Conservation (phyloP, 2,113 vertebrate genomes). For the Cavia porcellus region DNA sequence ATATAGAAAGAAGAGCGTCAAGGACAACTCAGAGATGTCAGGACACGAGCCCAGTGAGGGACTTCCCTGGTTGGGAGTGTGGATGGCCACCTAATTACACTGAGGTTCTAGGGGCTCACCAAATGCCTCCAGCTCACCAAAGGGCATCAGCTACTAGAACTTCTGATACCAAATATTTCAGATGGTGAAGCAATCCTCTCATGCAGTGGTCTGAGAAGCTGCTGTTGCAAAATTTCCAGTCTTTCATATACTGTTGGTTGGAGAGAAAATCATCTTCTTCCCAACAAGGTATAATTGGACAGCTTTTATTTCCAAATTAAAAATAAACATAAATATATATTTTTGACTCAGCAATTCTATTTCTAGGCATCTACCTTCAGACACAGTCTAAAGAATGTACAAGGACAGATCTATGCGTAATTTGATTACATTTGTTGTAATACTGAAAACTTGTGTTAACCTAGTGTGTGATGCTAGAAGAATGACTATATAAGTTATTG, state of each 20-base stretch:
- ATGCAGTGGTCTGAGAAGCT: background rate
- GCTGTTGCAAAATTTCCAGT: background rate
- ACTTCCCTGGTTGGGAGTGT: background rate
- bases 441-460: background rate
- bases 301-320: conserved; percentile 57
- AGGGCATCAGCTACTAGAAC: background rate
- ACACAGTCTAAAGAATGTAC: background rate
- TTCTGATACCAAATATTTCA: conserved; percentile 13
- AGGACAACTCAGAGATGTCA: background rate
- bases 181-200: background rate
- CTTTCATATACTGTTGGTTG: background rate
- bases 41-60: fast-evolving
- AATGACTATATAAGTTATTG: background rate
- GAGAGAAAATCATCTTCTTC: conserved; percentile 17
- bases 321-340: background rate
- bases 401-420: background rate
- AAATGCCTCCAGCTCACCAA: background rate
- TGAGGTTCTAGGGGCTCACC: background rate
- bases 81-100: too few relatives aligned
- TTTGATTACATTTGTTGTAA: background rate
- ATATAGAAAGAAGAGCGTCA: background rate
- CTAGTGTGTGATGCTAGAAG: background rate
- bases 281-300: background rate
- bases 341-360: conserved; percentile 25
- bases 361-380: background rate